These are phyloP conservation scores for Boulengeromyrus knoepffleri DNA, from an alignment of 2,113 vertebrate species.

Conservation along the genomic window DNA sequence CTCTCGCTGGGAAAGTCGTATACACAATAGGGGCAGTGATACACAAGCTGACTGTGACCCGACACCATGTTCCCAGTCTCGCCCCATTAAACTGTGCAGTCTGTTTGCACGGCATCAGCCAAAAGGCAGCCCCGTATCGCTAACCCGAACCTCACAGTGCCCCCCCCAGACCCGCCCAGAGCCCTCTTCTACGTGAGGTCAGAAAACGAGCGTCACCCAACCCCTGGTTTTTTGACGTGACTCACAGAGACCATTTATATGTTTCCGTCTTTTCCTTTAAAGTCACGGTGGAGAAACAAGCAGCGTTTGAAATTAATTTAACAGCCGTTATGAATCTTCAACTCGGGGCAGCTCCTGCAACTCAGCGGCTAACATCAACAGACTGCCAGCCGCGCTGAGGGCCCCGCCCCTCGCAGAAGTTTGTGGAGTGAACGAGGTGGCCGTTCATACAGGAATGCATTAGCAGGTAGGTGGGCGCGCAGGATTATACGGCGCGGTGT, in stretches of 20 bases:
- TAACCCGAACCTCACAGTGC: background rate
- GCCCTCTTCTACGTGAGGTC: slow-evolving; percentile 12
- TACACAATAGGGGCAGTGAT: background rate
- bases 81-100: background rate
- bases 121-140: background rate
- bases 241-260: background rate
- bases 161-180: background rate
- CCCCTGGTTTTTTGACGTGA: background rate
- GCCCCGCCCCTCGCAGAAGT: slow-evolving; percentile 56
- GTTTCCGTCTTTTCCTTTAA: background rate
- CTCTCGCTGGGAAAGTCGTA: background rate
- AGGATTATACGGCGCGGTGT: slow-evolving; percentile 61
- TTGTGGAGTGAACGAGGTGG: slow-evolving; percentile 63
- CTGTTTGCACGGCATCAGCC: background rate
- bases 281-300: slow-evolving; percentile 32
- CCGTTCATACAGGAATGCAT: slow-evolving; percentile 62
- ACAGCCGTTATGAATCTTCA: slow-evolving; percentile 47
- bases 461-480: slow-evolving; percentile 57
- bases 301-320: slow-evolving; percentile 58
- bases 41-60: background rate
- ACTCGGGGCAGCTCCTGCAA: slow-evolving; percentile 50
- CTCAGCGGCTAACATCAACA: slow-evolving; percentile 62
- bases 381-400: slow-evolving; percentile 59
- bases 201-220: slow-evolving; percentile 37
- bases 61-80: background rate